phyloP scores from a whole-genome alignment of 1,140 invertebrate species.

The Helicoverpa armigera region DNA sequence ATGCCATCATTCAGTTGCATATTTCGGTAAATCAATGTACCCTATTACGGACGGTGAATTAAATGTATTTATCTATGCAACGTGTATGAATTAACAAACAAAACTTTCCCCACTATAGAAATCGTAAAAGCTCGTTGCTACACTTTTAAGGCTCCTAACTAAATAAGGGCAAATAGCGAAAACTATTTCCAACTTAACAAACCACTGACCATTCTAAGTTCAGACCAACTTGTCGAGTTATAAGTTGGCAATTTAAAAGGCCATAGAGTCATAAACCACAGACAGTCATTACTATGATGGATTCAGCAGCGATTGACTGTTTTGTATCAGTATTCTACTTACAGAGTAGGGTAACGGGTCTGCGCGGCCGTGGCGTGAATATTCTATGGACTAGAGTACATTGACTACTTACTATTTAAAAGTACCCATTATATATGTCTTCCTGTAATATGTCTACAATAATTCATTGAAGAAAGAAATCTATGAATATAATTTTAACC shows the following conservation, averaged over 20 bases:
- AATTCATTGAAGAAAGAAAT: background rate
- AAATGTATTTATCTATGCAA: too few species aligned
- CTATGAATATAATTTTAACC: background rate
- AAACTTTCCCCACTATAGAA: too few species aligned
- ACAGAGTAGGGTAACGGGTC: slow-evolving; percentile 69
- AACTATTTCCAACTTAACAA: background rate
- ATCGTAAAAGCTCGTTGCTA: too few species aligned
- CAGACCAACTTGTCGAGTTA: background rate
- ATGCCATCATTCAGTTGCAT: background rate
- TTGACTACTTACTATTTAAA: slow-evolving; percentile 20
- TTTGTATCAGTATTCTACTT: slow-evolving; percentile 70
- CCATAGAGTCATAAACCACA: slow-evolving; percentile 48
- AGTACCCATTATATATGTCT: slow-evolving; percentile 17
- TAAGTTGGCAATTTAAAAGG: slow-evolving; percentile 21
- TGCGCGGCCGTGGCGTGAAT: slow-evolving; percentile 63
- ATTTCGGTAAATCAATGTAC: too few species aligned
- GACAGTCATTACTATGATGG: slow-evolving; percentile 54
- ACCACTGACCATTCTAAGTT: background rate
- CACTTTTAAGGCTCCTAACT: background rate
- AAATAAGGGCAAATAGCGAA: background rate
- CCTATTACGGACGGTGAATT: too few species aligned
- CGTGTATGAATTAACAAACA: too few species aligned
- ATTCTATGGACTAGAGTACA: slow-evolving; percentile 35
- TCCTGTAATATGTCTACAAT: slow-evolving; percentile 40
- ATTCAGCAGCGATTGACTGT: slow-evolving; percentile 40